A percentile compares a stretch with the other conserved stretches of the same genome.
Conservation (phyloP, 2,888 invertebrate genomes). For the Xylocampa areola region DNA sequence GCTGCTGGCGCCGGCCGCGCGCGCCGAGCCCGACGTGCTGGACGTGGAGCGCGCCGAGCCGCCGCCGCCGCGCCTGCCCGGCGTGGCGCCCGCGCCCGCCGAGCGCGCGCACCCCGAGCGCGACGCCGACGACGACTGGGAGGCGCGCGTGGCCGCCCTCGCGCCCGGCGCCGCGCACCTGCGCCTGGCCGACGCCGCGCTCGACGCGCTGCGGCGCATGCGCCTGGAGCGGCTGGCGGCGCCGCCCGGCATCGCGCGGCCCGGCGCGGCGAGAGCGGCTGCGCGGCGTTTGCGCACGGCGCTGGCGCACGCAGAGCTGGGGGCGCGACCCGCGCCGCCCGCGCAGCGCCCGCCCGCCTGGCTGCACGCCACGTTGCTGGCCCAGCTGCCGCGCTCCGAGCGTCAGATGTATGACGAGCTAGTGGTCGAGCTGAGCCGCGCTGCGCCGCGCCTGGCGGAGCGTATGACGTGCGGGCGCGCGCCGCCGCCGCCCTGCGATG, state of each 20-base stretch:
- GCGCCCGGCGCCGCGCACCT: slow-evolving; percentile 69
- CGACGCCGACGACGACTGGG: slow-evolving; percentile 63
- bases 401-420: slow-evolving; percentile 66
- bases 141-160: slow-evolving; percentile 64
- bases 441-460: slow-evolving; percentile 68
- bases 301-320: slow-evolving; percentile 64
- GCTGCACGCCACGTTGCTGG: slow-evolving; percentile 68
- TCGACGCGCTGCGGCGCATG: slow-evolving; percentile 62
- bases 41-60: too few species aligned
- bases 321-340: slow-evolving; percentile 53
- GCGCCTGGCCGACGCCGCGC: slow-evolving; percentile 65
- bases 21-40: too few species aligned
- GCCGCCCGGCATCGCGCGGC: slow-evolving; percentile 42
- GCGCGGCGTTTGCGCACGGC: slow-evolving; percentile 67
- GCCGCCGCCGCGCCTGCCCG: too few species aligned
- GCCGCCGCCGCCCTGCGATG: slow-evolving; percentile 41
- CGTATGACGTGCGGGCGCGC: slow-evolving; percentile 57
- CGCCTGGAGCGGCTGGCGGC: slow-evolving; percentile 65
- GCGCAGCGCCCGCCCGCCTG: slow-evolving; percentile 68
- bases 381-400: slow-evolving; percentile 60
- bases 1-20: slow-evolving; percentile 62
- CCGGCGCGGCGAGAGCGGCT: slow-evolving; percentile 49
- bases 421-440: slow-evolving; percentile 65
- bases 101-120: slow-evolving; percentile 39
- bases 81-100: slow-evolving; percentile 42